phyloP scores from a whole-genome alignment of 1,140 invertebrate species.

The Drusus annulatus region DNA sequence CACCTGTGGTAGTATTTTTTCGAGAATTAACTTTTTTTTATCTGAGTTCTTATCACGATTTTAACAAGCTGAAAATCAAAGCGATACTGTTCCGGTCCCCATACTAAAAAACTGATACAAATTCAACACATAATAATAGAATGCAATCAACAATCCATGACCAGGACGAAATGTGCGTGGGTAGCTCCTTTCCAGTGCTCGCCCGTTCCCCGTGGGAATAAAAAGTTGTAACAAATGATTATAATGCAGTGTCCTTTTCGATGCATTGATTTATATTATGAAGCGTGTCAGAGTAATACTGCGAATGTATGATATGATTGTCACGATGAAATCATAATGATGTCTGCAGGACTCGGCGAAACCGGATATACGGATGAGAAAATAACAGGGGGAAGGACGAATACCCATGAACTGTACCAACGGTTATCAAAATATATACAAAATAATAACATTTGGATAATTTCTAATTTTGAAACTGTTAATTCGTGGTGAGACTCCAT shows the following conservation, averaged over 20 bases:
- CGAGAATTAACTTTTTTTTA: too few species aligned
- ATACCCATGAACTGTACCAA: constrained; percentile 1
- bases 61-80: too few species aligned
- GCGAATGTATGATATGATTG: constrained; percentile 5
- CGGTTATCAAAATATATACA: not conserved
- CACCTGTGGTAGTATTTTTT: too few species aligned
- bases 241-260: not conserved
- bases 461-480: too few species aligned
- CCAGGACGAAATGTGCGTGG: not conserved
- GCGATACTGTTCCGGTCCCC: too few species aligned
- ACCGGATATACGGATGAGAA: constrained; percentile 28
- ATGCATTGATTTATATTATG: constrained; percentile 30
- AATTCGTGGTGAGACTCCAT: too few species aligned
- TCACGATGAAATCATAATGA: not conserved
- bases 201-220: not conserved
- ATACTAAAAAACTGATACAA: too few species aligned
- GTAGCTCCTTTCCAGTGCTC: not conserved
- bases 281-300: constrained; percentile 8
- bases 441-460: too few species aligned
- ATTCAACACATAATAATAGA: not conserved
- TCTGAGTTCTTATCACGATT: too few species aligned
- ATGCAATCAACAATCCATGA: not conserved
- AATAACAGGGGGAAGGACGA: not conserved
- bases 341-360: not conserved
- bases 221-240: not conserved